Evolutionary conservation across 2,113 vertebrate species (phyloP), one percentile per base, ranked within the genome.

Genomic region (Larimichthys polyactis): DNA sequence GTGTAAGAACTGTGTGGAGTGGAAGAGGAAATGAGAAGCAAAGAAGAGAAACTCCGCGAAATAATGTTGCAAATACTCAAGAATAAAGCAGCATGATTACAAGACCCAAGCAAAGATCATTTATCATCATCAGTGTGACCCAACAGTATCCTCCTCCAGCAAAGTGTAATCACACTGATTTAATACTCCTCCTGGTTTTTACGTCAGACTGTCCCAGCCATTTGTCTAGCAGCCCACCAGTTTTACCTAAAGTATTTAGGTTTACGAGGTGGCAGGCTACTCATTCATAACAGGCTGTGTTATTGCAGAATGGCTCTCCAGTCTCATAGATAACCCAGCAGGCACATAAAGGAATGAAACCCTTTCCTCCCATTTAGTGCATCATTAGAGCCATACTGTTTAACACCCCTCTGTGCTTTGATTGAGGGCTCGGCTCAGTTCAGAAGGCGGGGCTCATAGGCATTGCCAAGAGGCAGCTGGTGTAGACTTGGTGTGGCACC

Each of bases 381-480:
- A 82, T 85, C 78, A 86, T 89, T 89, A 84, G 55, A 83, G 80
- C 22, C 62, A 24, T 58, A 74, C 72, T 81, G 66, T 82, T 80
- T 75, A 76, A 78, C 82, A 78, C 36, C 73, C 59, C 76, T 79
- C 29, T 52, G 78, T 71, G 84, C 58, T 83, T 72, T 77, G 79
- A 83, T 78, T 57, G 70, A 83, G 79, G 79, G 63, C 65, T 83
- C 64, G 59, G 79, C 48, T 84, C 40, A 46, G 65, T 70, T 83
- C 84, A 72, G 54, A 36, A 66, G 70, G 78, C 16, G 32, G 66
- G 71, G 36, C 57, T 40, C 57, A 2, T 43, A 20, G 68, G 75
- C 57, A 29, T 79, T 58, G 27, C 64, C 43, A n/a, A 51, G 79
- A 75, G 71, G 79, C 82, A 89, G 82, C 81, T 87, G 84, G 71